Base-by-base conservation (phyloP, 2,888 invertebrate species). In the Unio delphinus region DNA sequence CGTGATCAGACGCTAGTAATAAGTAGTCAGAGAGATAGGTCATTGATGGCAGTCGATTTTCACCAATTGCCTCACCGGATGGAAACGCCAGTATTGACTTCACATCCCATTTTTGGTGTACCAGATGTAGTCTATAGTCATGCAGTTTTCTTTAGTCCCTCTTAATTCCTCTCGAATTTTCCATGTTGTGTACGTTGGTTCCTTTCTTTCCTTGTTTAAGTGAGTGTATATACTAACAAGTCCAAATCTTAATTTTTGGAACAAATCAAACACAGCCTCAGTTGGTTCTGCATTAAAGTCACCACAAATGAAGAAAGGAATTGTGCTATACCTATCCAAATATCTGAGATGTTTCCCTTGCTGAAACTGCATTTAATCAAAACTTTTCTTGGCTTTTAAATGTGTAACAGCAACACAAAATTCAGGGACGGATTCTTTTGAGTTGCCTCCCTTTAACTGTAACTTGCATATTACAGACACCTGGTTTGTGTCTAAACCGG, bases 211-310 rank as follows among this genome's bases (percentile, higher is more conserved):
- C 23, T 23, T 23, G 23, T 23, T 23, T 23, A 23, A 23, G 23
- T 23, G 23, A 23, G 23, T 23, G 23, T 23, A 23, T 23, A 23
- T 23, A 23, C 23, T 23, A 23, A 23, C 23, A 23, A 23, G 67
- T 6, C 73, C 73, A 60, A 89, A 70, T 11, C 67, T 56, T 59
- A 82, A 82, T 1, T 67, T 57, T 23, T 74, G 88, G 61, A 94
- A 91, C 0, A 93, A 93, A 30, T 90, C 87, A 85, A 94, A 94
- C 4, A 94, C 92, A 0, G 94, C 93, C 86, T 95, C 95, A 6
- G 89, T 91, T 1, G 94, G 94, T 85, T 94, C 94, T 0, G 94
- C 95, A 87, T 95, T 95, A 85, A 95, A 94, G 88, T 95, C 95
- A 0, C 95, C 95, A 82, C 93, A 93, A 4, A 95, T 80, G 61